phyloP scores from a whole-genome alignment of 2,797 vertebrate species.

The Schizopygopsis malacanthus region DNA sequence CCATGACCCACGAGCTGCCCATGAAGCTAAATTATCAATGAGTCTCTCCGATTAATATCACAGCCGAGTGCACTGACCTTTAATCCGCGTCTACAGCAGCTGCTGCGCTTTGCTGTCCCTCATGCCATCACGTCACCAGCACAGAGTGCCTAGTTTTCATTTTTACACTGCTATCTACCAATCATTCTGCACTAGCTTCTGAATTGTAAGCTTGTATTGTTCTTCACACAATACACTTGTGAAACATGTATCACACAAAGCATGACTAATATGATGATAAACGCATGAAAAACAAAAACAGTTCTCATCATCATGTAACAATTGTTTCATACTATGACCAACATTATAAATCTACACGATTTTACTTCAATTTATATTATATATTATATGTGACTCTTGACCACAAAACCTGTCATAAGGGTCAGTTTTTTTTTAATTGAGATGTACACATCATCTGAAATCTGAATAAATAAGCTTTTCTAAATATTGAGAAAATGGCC shows the following conservation, averaged over 20 bases:
- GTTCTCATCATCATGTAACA: background rate
- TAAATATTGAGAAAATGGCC: no score
- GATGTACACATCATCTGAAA: no score
- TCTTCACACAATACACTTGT: background rate
- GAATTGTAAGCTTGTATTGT: background rate
- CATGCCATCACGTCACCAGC: background rate
- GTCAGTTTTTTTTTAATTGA: no score
- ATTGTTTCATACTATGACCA: background rate
- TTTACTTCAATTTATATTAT: background rate
- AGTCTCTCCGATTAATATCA: slow-evolving; percentile 32
- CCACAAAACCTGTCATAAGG: no score
- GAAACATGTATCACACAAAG: background rate
- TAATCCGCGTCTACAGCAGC: slow-evolving; percentile 8
- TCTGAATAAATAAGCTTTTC: no score
- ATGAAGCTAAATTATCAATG: slow-evolving; percentile 49
- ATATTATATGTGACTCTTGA: no score
- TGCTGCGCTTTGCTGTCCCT: background rate
- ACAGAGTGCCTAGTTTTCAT: background rate
- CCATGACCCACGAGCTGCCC: slow-evolving; percentile 21
- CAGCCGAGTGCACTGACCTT: slow-evolving; percentile 35
- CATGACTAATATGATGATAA: background rate
- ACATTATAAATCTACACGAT: background rate
- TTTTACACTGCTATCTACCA: slow-evolving; percentile 6
- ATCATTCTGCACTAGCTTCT: background rate
- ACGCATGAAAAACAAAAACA: background rate